phyloP scores from a whole-genome alignment of 2,113 vertebrate genomes.

The Carassius gibelio region DNA sequence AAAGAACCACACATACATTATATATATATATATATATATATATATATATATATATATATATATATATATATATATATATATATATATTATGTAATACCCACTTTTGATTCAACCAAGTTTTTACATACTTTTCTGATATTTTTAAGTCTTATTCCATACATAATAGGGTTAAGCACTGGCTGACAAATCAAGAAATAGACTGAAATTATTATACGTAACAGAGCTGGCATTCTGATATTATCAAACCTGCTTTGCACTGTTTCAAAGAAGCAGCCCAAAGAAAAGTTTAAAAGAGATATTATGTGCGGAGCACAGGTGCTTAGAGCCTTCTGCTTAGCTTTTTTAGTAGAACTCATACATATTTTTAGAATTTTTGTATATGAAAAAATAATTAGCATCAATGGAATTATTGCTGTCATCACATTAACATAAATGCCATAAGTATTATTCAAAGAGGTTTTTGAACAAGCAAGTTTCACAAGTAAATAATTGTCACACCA shows the following conservation, averaged over 20 bases:
- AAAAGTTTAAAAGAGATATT: conserved; percentile 61
- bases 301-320: conserved; percentile 67
- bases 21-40: too few species aligned
- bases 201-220: conserved; percentile 52
- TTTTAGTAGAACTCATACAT: conserved; percentile 48
- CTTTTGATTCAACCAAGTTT: conserved; percentile 9
- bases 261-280: conserved; percentile 54
- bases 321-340: conserved; percentile 58
- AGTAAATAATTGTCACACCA: conserved; percentile 63
- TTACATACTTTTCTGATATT: conserved; percentile 49
- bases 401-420: not conserved
- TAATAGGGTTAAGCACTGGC: conserved; percentile 61
- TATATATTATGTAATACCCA: not conserved
- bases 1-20: too few species aligned
- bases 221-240: conserved; percentile 17
- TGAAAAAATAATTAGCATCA: conserved; percentile 48
- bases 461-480: conserved; percentile 65
- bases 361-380: conserved; percentile 55
- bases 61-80: too few species aligned
- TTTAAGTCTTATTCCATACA: conserved; percentile 63
- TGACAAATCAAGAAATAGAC: conserved; percentile 57
- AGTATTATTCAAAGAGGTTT: conserved; percentile 58
- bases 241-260: conserved; percentile 59
- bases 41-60: too few species aligned
- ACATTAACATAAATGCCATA: conserved; percentile 43